A percentile compares a stretch with the other conserved stretches of the same genome.
Conservation (phyloP, 2,888 invertebrate genomes). For the Amblyjoppa fuscipennis region DNA sequence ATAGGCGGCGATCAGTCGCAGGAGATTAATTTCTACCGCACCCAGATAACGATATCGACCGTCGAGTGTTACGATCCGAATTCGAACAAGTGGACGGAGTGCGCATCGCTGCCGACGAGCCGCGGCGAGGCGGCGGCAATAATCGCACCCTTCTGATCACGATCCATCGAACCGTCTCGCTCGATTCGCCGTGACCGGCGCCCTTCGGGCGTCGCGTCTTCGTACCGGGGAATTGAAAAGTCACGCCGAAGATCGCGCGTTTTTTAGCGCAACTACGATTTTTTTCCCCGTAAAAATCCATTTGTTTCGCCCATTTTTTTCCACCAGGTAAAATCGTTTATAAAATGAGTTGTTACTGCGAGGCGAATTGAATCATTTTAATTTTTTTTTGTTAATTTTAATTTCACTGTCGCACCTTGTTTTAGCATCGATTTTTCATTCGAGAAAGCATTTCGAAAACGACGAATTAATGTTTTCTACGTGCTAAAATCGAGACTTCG, state of each 20-base stretch:
- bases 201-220: not conserved
- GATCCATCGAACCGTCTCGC: slow-evolving; percentile 44
- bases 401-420: not conserved
- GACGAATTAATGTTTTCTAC: slow-evolving; percentile 47
- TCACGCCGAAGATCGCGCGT: slow-evolving; percentile 12
- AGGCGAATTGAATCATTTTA: slow-evolving; percentile 56
- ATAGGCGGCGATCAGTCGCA: slow-evolving; percentile 95
- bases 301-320: not conserved
- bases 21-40: slow-evolving; percentile 93
- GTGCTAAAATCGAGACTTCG: slow-evolving; percentile 18
- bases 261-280: not conserved
- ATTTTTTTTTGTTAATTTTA: not conserved
- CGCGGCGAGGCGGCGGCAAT: slow-evolving; percentile 95
- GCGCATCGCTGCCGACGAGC: slow-evolving; percentile 92
- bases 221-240: not conserved
- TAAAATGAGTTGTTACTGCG: slow-evolving; percentile 3
- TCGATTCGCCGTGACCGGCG: slow-evolving; percentile 9
- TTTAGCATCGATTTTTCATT: slow-evolving; percentile 46
- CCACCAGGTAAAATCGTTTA: not conserved
- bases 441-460: slow-evolving; percentile 44
- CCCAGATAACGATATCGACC: slow-evolving; percentile 93
- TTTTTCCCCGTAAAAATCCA: not conserved
- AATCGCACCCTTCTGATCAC: slow-evolving; percentile 87
- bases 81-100: slow-evolving; percentile 91
- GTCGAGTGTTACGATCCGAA: slow-evolving; percentile 95